Percentiles rank a stretch among this genome's conserved stretches.
phyloP scores from a whole-genome alignment of 2,113 vertebrate genomes.

The Xiphorhynchus elegans region DNA sequence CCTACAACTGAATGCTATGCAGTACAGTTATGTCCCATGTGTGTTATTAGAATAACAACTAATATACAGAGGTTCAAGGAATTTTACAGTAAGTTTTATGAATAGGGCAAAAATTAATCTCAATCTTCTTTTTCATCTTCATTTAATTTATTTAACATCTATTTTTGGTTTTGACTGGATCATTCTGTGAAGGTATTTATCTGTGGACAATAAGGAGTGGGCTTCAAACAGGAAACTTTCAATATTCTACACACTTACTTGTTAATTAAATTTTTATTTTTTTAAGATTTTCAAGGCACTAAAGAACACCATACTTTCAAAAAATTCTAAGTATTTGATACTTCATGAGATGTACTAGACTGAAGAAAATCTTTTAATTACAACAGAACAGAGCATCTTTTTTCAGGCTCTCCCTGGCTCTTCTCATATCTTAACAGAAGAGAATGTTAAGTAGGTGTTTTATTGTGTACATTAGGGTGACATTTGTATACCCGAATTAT shows the following conservation, averaged over 20 bases:
- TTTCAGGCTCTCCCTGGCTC: not conserved
- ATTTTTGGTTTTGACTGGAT: not conserved
- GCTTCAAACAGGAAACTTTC: constrained; percentile 5
- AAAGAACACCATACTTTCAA: not conserved
- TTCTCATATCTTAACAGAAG: not conserved
- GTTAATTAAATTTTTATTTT: not conserved
- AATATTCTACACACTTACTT: not conserved
- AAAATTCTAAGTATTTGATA: not conserved
- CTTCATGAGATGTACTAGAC: not conserved
- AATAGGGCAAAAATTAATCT: not conserved
- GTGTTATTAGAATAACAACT: constrained; percentile 6
- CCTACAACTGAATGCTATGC: not conserved
- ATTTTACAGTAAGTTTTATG: not conserved
- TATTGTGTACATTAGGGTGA: not conserved
- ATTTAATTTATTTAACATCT: not conserved
- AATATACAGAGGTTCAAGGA: not conserved
- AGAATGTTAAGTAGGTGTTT: not conserved
- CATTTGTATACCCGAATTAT: not conserved
- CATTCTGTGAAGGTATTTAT: not conserved
- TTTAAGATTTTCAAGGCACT: not conserved
- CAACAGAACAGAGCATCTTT: not conserved
- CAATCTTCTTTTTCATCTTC: not conserved
- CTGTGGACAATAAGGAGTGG: not conserved
- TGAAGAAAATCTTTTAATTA: not conserved
- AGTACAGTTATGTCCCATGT: not conserved